Evolutionary conservation across 2,888 invertebrate species (phyloP).

Genomic region (Pinctada fucata): DNA sequence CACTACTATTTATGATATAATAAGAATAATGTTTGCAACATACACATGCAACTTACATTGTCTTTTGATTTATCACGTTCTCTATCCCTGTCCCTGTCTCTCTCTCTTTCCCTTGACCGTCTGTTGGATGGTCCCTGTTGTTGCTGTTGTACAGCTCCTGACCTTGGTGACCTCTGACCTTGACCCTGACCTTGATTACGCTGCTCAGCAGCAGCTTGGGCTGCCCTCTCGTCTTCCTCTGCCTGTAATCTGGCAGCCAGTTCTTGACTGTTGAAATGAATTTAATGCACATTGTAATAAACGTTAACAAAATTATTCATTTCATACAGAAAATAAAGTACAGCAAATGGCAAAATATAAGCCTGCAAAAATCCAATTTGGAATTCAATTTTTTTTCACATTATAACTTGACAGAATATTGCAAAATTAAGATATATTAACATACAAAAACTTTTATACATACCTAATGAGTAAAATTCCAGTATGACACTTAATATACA

Average conservation of each 20-base stretch:
- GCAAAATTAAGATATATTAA: no score
- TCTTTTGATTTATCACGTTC: conserved; percentile 32
- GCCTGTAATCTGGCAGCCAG: conserved; percentile 77
- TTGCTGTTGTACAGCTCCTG: conserved; percentile 22
- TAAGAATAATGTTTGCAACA: background rate
- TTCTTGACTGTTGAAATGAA: conserved; percentile 73
- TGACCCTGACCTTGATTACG: conserved; percentile 33
- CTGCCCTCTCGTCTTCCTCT: conserved; percentile 76
- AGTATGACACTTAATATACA: no score
- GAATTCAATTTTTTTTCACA: no score
- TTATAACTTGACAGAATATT: no score
- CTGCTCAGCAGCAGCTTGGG: conserved; percentile 46
- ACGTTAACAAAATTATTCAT: no score
- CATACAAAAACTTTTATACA: no score
- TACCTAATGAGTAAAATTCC: no score
- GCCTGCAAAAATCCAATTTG: no score
- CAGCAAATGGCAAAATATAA: no score
- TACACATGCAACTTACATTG: conserved; percentile 16
- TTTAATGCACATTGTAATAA: background rate
- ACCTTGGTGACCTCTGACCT: conserved; percentile 20
- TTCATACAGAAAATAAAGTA: no score
- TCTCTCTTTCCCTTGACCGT: conserved; percentile 35
- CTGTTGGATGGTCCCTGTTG: conserved; percentile 28
- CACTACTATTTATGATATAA: no score
- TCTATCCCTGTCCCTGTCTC: conserved; percentile 42